Percentiles rank a stretch among this genome's conserved stretches.
Conservation (phyloP, 1,140 invertebrate species). For the Microplitis mediator region DNA sequence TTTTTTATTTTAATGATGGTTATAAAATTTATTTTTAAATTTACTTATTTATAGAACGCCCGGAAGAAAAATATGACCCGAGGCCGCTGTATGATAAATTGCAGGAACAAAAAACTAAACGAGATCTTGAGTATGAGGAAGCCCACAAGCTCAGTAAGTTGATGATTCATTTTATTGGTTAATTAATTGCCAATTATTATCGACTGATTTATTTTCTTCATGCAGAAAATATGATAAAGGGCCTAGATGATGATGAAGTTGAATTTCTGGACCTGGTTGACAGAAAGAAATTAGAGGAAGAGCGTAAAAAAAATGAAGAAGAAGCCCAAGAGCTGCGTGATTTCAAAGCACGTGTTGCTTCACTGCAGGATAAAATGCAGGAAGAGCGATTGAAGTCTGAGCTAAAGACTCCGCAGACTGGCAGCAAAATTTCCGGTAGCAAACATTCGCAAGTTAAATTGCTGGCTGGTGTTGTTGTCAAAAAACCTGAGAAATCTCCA, state of each 20-base stretch:
- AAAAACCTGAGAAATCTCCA: slow-evolving; percentile 62
- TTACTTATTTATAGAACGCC: slow-evolving; percentile 70
- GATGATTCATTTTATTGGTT: background rate
- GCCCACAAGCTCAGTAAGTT: slow-evolving; percentile 87
- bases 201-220: slow-evolving; percentile 32
- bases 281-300: slow-evolving; percentile 81
- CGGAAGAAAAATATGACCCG: slow-evolving; percentile 82
- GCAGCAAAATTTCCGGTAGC: slow-evolving; percentile 48
- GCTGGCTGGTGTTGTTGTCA: slow-evolving; percentile 67
- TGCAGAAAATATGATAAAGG: slow-evolving; percentile 92
- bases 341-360: slow-evolving; percentile 80
- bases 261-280: slow-evolving; percentile 91
- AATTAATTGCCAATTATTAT: slow-evolving; percentile 17
- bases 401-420: slow-evolving; percentile 55
- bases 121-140: slow-evolving; percentile 93
- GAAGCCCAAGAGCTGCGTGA: slow-evolving; percentile 82
- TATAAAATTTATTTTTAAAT: slow-evolving; percentile 28
- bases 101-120: slow-evolving; percentile 89
- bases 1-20: background rate
- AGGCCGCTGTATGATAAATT: slow-evolving; percentile 86
- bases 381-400: slow-evolving; percentile 70
- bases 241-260: slow-evolving; percentile 93
- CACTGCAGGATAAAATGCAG: slow-evolving; percentile 75
- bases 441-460: slow-evolving; percentile 65
- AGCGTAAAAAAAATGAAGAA: slow-evolving; percentile 78